Percentiles rank a stretch among this genome's conserved stretches.
These are phyloP conservation scores for Ophiodon elongatus DNA, from an alignment of 2,113 vertebrate species.

Conservation along the genomic window DNA sequence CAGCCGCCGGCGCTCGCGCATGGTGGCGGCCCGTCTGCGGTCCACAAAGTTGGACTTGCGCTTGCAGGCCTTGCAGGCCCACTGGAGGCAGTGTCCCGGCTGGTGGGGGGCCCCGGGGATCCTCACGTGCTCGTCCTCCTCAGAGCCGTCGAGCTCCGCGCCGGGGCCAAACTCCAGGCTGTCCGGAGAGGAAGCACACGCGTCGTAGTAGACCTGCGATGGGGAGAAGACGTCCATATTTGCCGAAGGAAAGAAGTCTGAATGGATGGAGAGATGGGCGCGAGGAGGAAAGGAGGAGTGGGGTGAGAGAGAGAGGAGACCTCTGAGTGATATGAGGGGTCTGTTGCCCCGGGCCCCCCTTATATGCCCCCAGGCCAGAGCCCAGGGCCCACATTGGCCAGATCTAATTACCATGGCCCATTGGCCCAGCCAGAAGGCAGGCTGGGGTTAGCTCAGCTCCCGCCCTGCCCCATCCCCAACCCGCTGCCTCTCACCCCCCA, in stretches of 20 bases:
- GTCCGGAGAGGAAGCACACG: conserved; percentile 91
- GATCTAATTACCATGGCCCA: conserved; percentile 92
- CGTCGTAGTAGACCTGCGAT: conserved; percentile 91
- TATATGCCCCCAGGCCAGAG: conserved; percentile 89
- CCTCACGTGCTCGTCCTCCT: conserved; percentile 93
- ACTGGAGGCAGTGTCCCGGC: conserved; percentile 95
- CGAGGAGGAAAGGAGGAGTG: conserved; percentile 36
- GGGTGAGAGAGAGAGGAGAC: conserved; percentile 68
- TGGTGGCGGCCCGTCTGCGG: conserved; percentile 94
- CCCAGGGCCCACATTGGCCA: conserved; percentile 87
- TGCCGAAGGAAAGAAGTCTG: neutral
- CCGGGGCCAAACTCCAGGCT: conserved; percentile 87
- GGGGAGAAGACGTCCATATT: conserved; percentile 92
- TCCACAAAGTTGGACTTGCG: conserved; percentile 93
- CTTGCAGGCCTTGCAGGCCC: conserved; percentile 99
- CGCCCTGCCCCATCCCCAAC: conserved; percentile 74
- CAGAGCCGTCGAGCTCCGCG: conserved; percentile 83
- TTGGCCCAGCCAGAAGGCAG: conserved; percentile 82
- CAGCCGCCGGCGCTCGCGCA: conserved; percentile 95
- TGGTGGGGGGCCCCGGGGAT: conserved; percentile 92
- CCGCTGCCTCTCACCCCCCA: conserved; percentile 63
- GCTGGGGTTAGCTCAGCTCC: conserved; percentile 76
- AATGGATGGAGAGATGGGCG: conserved; percentile 26
- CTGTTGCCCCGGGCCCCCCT: conserved; percentile 83
- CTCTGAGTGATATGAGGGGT: conserved; percentile 84